phyloP scores from a whole-genome alignment of 2,113 vertebrate species.

The Sebastes schlegelii region DNA sequence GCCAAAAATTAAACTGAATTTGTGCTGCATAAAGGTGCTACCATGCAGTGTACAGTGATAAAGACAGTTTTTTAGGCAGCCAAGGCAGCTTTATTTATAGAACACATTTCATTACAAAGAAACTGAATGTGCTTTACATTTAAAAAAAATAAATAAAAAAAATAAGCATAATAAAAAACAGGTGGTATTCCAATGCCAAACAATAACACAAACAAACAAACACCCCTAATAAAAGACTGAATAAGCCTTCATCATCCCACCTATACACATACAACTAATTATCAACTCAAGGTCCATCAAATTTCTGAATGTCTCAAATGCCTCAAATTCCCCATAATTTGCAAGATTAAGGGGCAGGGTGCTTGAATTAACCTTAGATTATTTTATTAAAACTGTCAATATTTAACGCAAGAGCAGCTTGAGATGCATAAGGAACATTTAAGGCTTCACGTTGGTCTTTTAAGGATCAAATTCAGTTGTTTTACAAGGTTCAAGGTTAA shows the following conservation, averaged over 20 bases:
- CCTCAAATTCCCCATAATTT: not conserved
- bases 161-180: too few species aligned
- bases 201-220: not conserved
- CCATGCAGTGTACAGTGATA: not conserved
- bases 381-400: slow-evolving; percentile 14
- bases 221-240: not conserved
- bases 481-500: not conserved
- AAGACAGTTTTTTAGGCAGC: not conserved
- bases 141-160: too few species aligned
- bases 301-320: not conserved
- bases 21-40: not conserved
- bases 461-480: slow-evolving; percentile 2
- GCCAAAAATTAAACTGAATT: not conserved
- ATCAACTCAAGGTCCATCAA: not conserved
- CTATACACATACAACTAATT: not conserved
- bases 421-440: not conserved
- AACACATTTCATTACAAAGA: too few species aligned
- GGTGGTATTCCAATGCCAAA: not conserved
- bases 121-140: too few species aligned
- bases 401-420: not conserved
- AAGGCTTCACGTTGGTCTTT: slow-evolving; percentile 9
- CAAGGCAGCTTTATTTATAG: too few species aligned
- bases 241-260: not conserved
- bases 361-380: slow-evolving; percentile 8
- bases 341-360: not conserved